Conservation (phyloP, 2,797 vertebrate species). For the Pangasius larnaudii region DNA sequence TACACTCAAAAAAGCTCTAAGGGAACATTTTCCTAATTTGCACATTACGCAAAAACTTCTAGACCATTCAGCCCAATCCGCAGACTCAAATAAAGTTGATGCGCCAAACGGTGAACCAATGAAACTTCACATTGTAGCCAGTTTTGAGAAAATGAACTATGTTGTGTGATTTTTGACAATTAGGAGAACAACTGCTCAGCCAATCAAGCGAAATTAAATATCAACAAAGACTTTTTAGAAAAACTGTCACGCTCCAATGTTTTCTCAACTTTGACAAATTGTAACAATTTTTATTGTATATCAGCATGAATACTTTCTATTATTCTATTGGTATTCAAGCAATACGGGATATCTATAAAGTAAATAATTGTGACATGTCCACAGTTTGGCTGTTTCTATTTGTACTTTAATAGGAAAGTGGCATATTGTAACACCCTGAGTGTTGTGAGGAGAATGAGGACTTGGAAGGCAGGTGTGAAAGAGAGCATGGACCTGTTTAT, state of each 20-base stretch:
- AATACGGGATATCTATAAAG: not conserved
- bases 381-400: not conserved
- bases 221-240: not conserved
- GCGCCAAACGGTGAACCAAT: not conserved
- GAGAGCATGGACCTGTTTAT: not conserved
- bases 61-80: not conserved
- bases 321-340: not conserved
- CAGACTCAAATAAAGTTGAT: not conserved
- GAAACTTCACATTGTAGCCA: not conserved
- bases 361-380: not conserved
- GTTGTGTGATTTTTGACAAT: not conserved
- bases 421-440: not conserved
- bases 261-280: not conserved
- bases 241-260: not conserved
- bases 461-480: not conserved
- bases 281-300: not conserved
- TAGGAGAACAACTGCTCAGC: not conserved
- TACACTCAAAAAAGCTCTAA: not conserved
- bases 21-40: not conserved
- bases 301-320: not conserved
- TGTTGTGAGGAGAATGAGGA: not conserved
- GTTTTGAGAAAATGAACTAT: not conserved
- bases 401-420: not conserved
- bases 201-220: not conserved
- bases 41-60: not conserved